A percentile compares a stretch with the other conserved stretches of the same genome.
Evolutionary conservation across 1,140 invertebrate genomes (phyloP).

Genomic region (Drosophila nannoptera): DNA sequence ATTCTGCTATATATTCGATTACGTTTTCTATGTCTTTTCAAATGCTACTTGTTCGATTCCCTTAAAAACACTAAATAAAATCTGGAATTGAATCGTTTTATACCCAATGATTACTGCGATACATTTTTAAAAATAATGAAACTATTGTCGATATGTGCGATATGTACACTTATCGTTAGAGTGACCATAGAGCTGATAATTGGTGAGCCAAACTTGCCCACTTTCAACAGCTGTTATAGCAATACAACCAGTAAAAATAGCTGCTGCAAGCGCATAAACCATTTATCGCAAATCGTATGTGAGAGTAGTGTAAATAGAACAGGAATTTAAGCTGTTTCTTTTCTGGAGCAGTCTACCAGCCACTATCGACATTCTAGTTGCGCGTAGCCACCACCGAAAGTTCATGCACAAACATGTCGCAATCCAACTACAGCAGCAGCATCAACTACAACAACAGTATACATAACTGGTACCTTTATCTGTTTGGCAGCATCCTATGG

Average conservation of each 20-base stretch:
- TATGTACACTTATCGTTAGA: neutral
- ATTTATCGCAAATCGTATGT: conserved; percentile 14
- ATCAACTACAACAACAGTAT: neutral
- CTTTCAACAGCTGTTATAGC: conserved; percentile 33
- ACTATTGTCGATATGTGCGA: too few species aligned
- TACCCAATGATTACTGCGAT: neutral
- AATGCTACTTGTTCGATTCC: conserved; percentile 13
- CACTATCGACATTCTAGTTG: conserved; percentile 6
- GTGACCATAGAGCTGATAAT: conserved; percentile 10
- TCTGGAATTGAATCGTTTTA: neutral
- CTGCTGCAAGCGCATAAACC: conserved; percentile 25
- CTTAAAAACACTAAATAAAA: neutral
- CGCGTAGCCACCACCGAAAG: neutral
- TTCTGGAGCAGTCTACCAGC: neutral
- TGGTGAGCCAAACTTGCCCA: conserved; percentile 3
- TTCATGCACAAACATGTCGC: conserved; percentile 24
- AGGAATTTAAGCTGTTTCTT: conserved; percentile 10
- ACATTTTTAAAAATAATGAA: conserved; percentile 11
- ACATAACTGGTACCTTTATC: conserved; percentile 8
- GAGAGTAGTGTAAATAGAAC: conserved; percentile 12
- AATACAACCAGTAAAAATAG: conserved; percentile 48
- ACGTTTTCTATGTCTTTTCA: neutral
- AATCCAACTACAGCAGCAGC: neutral
- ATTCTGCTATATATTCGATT: too few species aligned
- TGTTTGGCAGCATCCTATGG: conserved; percentile 21